Evolutionary conservation across 2,113 vertebrate genomes (phyloP), one percentile per base, ranked within the genome.

Genomic region (Carassius gibelio): DNA sequence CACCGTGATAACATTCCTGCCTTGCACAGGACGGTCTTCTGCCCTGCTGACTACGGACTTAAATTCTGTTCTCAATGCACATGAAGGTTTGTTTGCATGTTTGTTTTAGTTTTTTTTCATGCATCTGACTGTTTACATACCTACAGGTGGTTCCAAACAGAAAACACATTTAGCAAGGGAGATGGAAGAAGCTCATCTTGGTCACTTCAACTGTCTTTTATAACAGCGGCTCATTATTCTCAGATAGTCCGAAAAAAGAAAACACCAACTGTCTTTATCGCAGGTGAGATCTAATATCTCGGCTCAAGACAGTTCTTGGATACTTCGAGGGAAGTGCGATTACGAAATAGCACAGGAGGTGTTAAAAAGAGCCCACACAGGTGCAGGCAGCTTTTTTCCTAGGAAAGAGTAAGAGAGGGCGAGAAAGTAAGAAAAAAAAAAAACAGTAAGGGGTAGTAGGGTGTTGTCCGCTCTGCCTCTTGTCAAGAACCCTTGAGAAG

Each of bases 391-490:
- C 48, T 84, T 88, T 84, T 88, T 85, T 82, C 61, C 83, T 79
- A 74, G 82, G 83, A 83, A 38, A 66, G 42, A 45, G 34, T 66
- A 80, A 68, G 83, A 81, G 81, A 62, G 55, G 82, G 69, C 17
- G 80, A 78, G 68, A 61, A n/a, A 30, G 69, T 9, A 10, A 45
- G 8, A 45, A 10, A 45, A 8, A 42, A 34, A 5, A 48, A 26
- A 75, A 68, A 17, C 21, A 26, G 75, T 55, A 14, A 64, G 74
- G 52, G 42, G 42, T 45, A 69, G 79, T 75, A 89, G 90, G 88
- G 90, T 89, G 89, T 87, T 88, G 90, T 91, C 88, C 85, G 87
- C 69, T 86, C 90, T 88, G 92, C 90, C 88, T 90, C 90, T 59
- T 89, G 85, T 82, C 83, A 86, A 86, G 91, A 92, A 92, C 64